Evolutionary conservation across 2,797 vertebrate species (phyloP).

Genomic region (Saguinus oedipus): DNA sequence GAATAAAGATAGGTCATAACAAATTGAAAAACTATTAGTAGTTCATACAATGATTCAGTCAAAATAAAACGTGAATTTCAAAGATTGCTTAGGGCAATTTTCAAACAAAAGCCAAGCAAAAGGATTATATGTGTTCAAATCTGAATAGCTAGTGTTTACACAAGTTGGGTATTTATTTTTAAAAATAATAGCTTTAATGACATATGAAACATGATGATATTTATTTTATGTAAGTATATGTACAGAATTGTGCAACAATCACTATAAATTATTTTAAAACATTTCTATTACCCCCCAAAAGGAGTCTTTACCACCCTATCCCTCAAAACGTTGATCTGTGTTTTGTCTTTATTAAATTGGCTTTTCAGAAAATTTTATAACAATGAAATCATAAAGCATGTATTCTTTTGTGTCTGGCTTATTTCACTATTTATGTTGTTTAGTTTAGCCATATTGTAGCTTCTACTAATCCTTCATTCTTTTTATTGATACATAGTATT

Average conservation of each 20-base stretch:
- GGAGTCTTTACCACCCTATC: background rate
- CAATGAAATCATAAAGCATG: background rate
- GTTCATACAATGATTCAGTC: background rate
- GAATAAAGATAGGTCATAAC: background rate
- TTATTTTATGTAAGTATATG: background rate
- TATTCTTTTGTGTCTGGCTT: background rate
- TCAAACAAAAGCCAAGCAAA: background rate
- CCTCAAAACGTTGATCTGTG: background rate
- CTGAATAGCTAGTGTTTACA: background rate
- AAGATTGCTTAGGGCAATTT: background rate
- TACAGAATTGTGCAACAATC: background rate
- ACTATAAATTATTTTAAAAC: background rate
- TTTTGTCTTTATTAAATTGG: background rate
- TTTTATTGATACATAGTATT: background rate
- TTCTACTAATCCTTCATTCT: background rate
- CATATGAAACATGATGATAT: background rate
- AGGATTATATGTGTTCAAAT: background rate
- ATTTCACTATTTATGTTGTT: background rate
- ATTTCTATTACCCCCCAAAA: background rate
- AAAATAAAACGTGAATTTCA: background rate
- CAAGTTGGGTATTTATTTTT: background rate
- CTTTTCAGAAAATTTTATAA: background rate
- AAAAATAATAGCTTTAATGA: background rate
- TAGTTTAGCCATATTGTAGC: background rate
- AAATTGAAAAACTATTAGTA: background rate